These are phyloP conservation scores for Gymnosoma rotundatum DNA, from an alignment of 2,888 invertebrate genomes.

Conservation along the genomic window DNA sequence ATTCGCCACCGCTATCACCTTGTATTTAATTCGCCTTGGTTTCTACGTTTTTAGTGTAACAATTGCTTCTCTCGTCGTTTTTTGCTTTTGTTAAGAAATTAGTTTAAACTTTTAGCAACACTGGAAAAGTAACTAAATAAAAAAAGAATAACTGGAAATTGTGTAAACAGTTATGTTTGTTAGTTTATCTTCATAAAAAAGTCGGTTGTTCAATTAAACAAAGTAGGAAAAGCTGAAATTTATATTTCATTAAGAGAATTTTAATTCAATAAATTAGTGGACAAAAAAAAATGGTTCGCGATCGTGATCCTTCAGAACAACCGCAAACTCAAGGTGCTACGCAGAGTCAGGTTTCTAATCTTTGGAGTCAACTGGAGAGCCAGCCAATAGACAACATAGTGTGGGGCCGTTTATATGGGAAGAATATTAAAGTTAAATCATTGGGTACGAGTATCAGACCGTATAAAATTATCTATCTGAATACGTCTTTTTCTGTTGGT, in stretches of 20 bases:
- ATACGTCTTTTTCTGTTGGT: constrained; percentile 79
- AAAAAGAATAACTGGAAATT: constrained; percentile 47
- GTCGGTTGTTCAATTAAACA: background rate
- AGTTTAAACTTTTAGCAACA: no score
- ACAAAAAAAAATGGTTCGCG: constrained; percentile 75
- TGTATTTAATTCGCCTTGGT: no score
- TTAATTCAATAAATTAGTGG: background rate
- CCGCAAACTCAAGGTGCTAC: constrained; percentile 76
- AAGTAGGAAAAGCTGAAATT: background rate
- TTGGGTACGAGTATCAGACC: constrained; percentile 79
- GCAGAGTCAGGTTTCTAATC: constrained; percentile 78
- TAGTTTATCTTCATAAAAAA: background rate
- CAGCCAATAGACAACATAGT: constrained; percentile 80
- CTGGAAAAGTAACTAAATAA: no score
- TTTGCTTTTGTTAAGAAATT: no score
- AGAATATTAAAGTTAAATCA: constrained; percentile 80
- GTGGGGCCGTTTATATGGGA: constrained; percentile 81
- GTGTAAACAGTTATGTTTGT: constrained; percentile 56
- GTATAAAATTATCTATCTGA: constrained; percentile 77
- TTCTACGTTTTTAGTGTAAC: no score
- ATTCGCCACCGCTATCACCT: no score
- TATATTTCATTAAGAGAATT: background rate
- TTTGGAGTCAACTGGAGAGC: constrained; percentile 81
- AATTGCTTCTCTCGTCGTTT: no score
- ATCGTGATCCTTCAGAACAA: constrained; percentile 66